Evolutionary conservation across 2,797 vertebrate genomes (phyloP).

Genomic region (Moxostoma hubbsi): DNA sequence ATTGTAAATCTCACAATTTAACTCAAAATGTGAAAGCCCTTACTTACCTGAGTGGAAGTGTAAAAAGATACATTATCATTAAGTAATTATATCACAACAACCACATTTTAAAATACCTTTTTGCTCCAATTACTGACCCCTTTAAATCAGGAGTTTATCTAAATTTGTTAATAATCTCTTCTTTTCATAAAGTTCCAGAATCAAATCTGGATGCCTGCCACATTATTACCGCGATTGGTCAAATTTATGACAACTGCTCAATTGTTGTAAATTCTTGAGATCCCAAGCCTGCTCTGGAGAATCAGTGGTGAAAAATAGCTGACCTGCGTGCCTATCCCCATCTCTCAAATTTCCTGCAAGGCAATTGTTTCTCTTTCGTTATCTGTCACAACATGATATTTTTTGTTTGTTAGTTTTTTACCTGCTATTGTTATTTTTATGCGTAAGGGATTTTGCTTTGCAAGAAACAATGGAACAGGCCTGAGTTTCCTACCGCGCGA

Average conservation of each 20-base stretch:
- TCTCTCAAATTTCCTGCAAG: conserved; percentile 33
- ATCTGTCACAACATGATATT: conserved; percentile 42
- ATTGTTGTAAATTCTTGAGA: conserved; percentile 14
- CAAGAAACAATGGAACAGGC: conserved; percentile 73
- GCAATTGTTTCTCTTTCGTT: conserved; percentile 32
- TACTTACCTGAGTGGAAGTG: no score
- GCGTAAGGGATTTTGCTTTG: conserved; percentile 72
- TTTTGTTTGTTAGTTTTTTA: conserved; percentile 46
- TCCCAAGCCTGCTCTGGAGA: not conserved
- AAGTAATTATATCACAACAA: no score
- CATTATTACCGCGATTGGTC: not conserved
- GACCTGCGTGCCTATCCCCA: conserved; percentile 38
- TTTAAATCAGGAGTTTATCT: no score
- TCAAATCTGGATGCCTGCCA: not conserved
- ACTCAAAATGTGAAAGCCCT: no score
- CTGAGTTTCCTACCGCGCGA: conserved; percentile 60
- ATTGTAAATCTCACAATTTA: not conserved
- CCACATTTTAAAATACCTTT: no score
- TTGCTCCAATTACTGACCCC: no score
- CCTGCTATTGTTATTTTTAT: conserved; percentile 74
- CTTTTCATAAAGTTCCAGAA: no score
- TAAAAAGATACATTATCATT: no score
- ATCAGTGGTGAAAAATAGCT: conserved; percentile 26
- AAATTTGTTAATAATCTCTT: no score
- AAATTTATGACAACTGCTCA: conserved; percentile 1